Percentiles rank a stretch among this genome's conserved stretches.
Conservation (phyloP, 1,140 invertebrate species). For the Drosophila nigrodunni region DNA sequence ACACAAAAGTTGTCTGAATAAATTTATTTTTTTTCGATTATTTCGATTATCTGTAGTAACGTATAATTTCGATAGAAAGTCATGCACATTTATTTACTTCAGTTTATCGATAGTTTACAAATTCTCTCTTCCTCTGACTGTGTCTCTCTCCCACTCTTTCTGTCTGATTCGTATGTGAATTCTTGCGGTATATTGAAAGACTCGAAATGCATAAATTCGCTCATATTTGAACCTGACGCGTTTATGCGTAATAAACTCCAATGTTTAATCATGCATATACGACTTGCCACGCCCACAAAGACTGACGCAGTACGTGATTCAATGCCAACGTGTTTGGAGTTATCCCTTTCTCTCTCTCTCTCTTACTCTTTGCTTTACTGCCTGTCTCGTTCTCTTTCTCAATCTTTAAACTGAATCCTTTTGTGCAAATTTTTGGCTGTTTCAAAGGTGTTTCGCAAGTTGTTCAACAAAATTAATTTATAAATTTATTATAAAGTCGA, state of each 20-base stretch:
- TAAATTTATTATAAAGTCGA: slow-evolving; percentile 59
- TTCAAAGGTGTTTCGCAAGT: slow-evolving; percentile 44
- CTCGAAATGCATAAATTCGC: slow-evolving; percentile 22
- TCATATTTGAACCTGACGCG: slow-evolving; percentile 20
- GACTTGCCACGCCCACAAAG: slow-evolving; percentile 37
- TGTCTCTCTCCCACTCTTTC: not conserved
- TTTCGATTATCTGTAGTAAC: no score
- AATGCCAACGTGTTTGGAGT: not conserved
- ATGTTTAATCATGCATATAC: slow-evolving; percentile 36
- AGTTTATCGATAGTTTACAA: no score
- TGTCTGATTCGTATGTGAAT: not conserved
- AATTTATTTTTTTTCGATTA: no score
- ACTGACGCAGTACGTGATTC: slow-evolving; percentile 31
- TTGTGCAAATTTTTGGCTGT: slow-evolving; percentile 6
- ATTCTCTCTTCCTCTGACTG: not conserved
- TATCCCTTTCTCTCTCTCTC: not conserved
- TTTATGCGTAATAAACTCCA: slow-evolving; percentile 38
- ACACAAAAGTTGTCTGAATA: no score
- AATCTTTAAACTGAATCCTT: not conserved
- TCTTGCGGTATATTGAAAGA: not conserved
- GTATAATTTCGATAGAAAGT: no score
- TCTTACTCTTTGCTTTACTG: not conserved
- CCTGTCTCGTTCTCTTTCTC: not conserved
- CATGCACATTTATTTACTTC: no score
- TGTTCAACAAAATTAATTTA: slow-evolving; percentile 49